These are phyloP conservation scores for Nestor notabilis DNA, from an alignment of 2,113 vertebrate genomes.

Conservation along the genomic window DNA sequence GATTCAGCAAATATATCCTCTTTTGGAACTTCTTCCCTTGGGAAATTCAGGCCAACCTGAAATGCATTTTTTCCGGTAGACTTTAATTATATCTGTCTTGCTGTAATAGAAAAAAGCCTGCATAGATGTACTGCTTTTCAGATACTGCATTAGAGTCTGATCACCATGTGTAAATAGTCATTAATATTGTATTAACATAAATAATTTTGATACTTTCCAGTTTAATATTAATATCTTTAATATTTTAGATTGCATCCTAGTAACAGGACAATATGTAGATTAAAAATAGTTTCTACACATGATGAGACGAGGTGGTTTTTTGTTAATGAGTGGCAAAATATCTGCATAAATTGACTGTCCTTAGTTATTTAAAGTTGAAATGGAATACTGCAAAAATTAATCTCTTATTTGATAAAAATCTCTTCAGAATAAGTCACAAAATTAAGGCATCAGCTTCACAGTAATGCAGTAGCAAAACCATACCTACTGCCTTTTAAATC, in stretches of 20 bases:
- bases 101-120: background rate
- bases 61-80: background rate
- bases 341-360: background rate
- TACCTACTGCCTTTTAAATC: background rate
- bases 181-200: slow-evolving; percentile 5
- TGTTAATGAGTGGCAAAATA: background rate
- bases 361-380: background rate
- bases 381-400: background rate
- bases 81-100: background rate
- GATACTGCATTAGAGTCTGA: background rate
- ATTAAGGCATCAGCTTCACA: background rate
- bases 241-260: background rate
- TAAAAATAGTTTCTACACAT: background rate
- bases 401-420: background rate
- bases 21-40: background rate
- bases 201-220: background rate
- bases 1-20: background rate
- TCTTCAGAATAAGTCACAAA: background rate
- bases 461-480: background rate
- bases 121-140: background rate
- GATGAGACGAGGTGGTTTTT: background rate
- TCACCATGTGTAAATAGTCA: background rate
- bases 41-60: background rate
- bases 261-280: background rate
- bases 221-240: background rate